phyloP scores from a whole-genome alignment of 2,113 vertebrate species.

The Mus pahari region DNA sequence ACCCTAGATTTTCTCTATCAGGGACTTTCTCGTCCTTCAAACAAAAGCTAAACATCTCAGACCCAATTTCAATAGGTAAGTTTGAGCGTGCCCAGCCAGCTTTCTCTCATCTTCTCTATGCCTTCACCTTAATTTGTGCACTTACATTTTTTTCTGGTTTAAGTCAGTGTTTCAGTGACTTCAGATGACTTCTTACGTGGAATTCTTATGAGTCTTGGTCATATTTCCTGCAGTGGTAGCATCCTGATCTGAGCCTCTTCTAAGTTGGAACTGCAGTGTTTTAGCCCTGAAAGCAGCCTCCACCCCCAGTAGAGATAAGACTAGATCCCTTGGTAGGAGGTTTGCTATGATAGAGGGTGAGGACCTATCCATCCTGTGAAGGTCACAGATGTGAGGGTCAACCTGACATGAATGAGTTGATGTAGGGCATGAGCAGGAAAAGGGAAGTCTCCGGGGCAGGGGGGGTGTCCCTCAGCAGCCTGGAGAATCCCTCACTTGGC shows the following conservation, averaged over 20 bases:
- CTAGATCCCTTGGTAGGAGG: neutral
- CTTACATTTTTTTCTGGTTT: neutral
- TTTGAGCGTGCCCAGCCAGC: neutral
- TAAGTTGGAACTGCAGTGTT: neutral
- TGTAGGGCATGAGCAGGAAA: neutral
- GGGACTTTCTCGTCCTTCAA: neutral
- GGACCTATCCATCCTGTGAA: too few species aligned
- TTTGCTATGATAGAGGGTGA: neutral
- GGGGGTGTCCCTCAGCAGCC: neutral
- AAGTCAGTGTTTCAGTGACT: neutral
- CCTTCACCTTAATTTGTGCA: neutral
- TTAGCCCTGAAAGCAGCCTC: neutral
- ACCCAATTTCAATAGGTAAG: too few species aligned
- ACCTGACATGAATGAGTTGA: neutral
- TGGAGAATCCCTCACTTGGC: neutral
- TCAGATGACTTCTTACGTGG: neutral
- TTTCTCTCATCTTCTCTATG: neutral
- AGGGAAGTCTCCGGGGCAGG: neutral
- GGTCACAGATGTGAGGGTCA: neutral
- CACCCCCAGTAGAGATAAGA: neutral
- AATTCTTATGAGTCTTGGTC: neutral
- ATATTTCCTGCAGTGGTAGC: neutral
- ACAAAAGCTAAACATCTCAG: neutral
- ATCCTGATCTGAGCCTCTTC: neutral
- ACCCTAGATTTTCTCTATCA: neutral